Evolutionary conservation across 2,888 invertebrate genomes (phyloP).

Genomic region (Diachrysia chrysitis): DNA sequence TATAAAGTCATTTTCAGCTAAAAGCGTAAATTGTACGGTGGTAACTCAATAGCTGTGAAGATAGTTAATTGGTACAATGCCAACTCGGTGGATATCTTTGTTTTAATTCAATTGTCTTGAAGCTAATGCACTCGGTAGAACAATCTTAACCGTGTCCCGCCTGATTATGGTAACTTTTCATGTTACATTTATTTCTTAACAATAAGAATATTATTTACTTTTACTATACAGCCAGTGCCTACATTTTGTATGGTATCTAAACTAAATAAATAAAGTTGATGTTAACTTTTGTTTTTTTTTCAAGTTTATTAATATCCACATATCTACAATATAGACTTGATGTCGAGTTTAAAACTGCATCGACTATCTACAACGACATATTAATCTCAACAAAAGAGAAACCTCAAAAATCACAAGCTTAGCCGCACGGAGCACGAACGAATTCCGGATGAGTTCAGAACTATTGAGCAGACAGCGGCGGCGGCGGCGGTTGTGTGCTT

Average conservation of each 20-base stretch:
- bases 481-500: conserved; percentile 61
- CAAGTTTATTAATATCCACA: background rate
- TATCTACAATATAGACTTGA: too few relatives aligned
- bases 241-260: too few relatives aligned
- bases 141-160: conserved; percentile 68
- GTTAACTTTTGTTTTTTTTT: background rate
- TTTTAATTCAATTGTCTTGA: conserved; percentile 81
- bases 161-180: conserved; percentile 70
- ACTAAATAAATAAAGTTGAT: background rate
- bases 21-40: conserved; percentile 77
- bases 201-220: background rate
- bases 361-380: background rate
- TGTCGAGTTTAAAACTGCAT: background rate
- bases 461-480: conserved; percentile 58
- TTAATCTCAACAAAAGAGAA: background rate
- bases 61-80: conserved; percentile 83
- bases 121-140: conserved; percentile 74
- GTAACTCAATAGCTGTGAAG: conserved; percentile 74
- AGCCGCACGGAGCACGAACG: conserved; percentile 13
- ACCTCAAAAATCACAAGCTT: conserved; percentile 18
- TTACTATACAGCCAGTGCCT: background rate
- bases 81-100: conserved; percentile 79
- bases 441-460: conserved; percentile 36
- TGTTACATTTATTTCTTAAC: conserved; percentile 36
- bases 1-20: conserved; percentile 81